Evolutionary conservation across 92 coral and sea anemone genomes (phyloP).

Genomic region (Zoanthus solanderi): DNA sequence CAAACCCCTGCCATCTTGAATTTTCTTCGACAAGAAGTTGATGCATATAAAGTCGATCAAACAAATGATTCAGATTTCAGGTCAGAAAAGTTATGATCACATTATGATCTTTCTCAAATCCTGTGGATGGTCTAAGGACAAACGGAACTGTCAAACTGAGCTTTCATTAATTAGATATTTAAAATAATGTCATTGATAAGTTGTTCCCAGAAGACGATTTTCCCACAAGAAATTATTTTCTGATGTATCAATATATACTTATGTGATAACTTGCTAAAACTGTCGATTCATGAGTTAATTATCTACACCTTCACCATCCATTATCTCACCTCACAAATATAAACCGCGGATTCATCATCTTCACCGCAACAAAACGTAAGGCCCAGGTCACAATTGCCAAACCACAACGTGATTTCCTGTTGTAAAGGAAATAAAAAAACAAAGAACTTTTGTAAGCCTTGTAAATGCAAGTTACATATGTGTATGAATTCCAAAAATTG

Average conservation of each 20-base stretch:
- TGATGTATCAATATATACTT: neutral
- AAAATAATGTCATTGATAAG: too few species aligned
- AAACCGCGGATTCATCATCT: conserved; percentile 94
- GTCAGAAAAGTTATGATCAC: too few species aligned
- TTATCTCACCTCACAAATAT: conserved; percentile 83
- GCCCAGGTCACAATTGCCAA: conserved; percentile 81
- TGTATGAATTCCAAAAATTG: conserved; percentile 21
- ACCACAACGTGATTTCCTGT: conserved; percentile 96
- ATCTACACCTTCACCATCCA: neutral
- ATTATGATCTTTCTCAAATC: too few species aligned
- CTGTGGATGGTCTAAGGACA: too few species aligned
- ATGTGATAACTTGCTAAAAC: neutral
- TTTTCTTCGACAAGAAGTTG: neutral
- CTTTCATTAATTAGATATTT: neutral
- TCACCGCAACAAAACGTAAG: conserved; percentile 90
- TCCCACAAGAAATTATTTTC: conserved; percentile 12
- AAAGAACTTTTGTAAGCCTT: neutral
- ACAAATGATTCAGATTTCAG: too few species aligned
- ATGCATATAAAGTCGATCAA: too few species aligned
- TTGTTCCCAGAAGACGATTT: neutral
- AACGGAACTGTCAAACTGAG: too few species aligned
- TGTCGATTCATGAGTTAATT: neutral
- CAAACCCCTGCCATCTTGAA: neutral
- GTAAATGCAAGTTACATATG: neutral
- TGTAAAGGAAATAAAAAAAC: conserved; percentile 14